Evolutionary conservation across 2,113 vertebrate genomes (phyloP).

Genomic region (Lepidothrix coronata): DNA sequence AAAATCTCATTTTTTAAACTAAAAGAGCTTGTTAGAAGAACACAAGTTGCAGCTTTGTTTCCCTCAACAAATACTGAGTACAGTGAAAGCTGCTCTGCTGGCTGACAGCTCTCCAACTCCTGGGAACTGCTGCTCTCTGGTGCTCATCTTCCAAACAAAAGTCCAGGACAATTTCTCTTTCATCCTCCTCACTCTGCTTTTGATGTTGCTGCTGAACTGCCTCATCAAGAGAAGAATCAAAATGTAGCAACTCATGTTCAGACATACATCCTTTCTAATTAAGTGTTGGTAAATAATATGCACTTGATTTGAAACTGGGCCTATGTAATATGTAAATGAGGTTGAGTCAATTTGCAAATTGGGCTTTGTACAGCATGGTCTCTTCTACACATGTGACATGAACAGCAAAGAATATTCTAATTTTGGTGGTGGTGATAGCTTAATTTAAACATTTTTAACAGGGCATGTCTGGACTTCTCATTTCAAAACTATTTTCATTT

Average conservation of each 20-base stretch:
- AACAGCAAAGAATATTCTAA: neutral
- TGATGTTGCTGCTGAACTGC: neutral
- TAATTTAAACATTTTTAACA: neutral
- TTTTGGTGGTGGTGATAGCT: neutral
- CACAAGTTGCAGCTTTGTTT: neutral
- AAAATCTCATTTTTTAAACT: neutral
- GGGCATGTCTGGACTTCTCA: neutral
- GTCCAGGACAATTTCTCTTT: neutral
- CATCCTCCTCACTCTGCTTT: neutral
- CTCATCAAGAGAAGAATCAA: neutral
- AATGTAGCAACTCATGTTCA: neutral
- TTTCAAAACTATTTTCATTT: constrained; percentile 6
- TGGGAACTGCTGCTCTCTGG: constrained; percentile 64
- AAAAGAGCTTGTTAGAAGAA: neutral
- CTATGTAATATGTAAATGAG: neutral
- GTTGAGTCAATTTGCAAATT: neutral
- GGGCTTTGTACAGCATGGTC: neutral
- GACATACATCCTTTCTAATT: neutral
- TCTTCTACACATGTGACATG: neutral
- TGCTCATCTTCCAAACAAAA: constrained; percentile 40
- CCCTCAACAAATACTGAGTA: neutral
- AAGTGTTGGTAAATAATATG: neutral
- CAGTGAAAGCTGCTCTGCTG: neutral
- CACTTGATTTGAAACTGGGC: neutral
- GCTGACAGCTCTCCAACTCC: constrained; percentile 30